Conservation (phyloP, 2,888 invertebrate genomes). For the Eucera pruinosa region DNA sequence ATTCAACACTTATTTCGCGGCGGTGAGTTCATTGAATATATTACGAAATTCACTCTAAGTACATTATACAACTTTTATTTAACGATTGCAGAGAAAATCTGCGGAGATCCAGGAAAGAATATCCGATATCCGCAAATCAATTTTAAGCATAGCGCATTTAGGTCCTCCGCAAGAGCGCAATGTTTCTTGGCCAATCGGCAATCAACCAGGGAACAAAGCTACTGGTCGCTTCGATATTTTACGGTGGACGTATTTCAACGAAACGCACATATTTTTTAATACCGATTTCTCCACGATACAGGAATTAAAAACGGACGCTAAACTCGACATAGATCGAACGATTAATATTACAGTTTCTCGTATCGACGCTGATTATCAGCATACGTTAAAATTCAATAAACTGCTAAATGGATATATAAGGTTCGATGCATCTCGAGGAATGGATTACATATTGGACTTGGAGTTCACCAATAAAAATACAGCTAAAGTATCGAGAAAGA, state of each 20-base stretch:
- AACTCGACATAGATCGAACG: slow-evolving; percentile 88
- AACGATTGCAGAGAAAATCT: slow-evolving; percentile 82
- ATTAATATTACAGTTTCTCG: slow-evolving; percentile 85
- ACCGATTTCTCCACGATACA: slow-evolving; percentile 91
- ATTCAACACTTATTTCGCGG: slow-evolving; percentile 90
- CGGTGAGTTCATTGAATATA: slow-evolving; percentile 85
- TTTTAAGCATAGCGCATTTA: slow-evolving; percentile 83
- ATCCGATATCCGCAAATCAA: slow-evolving; percentile 70
- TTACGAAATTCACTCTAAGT: too few species aligned
- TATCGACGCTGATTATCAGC: slow-evolving; percentile 85
- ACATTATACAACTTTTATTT: neutral
- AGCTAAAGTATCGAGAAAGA: slow-evolving; percentile 86
- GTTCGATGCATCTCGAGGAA: slow-evolving; percentile 93
- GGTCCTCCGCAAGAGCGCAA: slow-evolving; percentile 82
- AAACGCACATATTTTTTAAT: slow-evolving; percentile 92
- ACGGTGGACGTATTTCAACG: slow-evolving; percentile 94
- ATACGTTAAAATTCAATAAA: slow-evolving; percentile 85
- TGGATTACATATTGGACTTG: slow-evolving; percentile 93
- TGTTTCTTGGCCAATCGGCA: slow-evolving; percentile 90
- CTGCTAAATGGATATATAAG: slow-evolving; percentile 90
- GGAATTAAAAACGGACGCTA: slow-evolving; percentile 88
- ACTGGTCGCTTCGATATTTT: slow-evolving; percentile 92
- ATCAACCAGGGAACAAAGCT: slow-evolving; percentile 88
- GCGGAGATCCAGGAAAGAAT: slow-evolving; percentile 56
- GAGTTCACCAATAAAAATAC: slow-evolving; percentile 85